Conservation (phyloP, 2,797 vertebrate genomes). For the Chelon labrosus region DNA sequence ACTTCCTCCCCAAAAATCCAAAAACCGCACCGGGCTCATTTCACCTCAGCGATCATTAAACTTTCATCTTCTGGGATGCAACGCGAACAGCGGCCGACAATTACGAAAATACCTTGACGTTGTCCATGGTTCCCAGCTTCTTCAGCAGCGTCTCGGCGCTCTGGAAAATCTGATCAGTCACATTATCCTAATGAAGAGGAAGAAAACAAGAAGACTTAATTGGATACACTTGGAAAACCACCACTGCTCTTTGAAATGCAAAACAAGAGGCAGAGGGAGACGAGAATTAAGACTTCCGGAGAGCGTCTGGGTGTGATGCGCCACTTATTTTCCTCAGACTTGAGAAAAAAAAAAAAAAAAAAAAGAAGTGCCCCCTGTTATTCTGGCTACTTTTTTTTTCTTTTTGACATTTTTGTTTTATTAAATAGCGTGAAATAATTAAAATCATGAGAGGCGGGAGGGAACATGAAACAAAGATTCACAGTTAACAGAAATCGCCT, state of each 20-base stretch:
- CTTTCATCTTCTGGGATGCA: conserved; percentile 1
- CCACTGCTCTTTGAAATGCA: conserved; percentile 77
- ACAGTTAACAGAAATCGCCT: conserved; percentile 16
- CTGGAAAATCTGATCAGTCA: conserved; percentile 89
- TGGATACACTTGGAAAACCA: conserved; percentile 79
- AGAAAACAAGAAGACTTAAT: conserved; percentile 73
- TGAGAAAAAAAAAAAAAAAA: conserved; percentile 9
- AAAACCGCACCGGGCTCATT: conserved; percentile 2
- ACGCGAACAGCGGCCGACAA: background rate
- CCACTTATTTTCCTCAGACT: conserved; percentile 63
- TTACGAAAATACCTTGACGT: conserved; percentile 91
- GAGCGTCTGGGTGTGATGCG: conserved; percentile 52
- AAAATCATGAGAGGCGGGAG: conserved; percentile 12
- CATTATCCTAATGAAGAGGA: conserved; percentile 85
- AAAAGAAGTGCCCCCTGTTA: conserved; percentile 34
- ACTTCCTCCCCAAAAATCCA: conserved; percentile 8
- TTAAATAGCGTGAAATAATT: conserved; percentile 59
- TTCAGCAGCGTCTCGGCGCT: conserved; percentile 88
- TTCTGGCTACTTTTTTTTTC: conserved; percentile 28
- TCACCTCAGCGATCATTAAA: conserved; percentile 26
- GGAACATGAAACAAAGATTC: conserved; percentile 23
- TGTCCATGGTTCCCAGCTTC: conserved; percentile 91
- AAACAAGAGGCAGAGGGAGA: conserved; percentile 64
- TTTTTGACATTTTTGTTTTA: conserved; percentile 45
- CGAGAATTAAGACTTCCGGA: conserved; percentile 60